phyloP scores from a whole-genome alignment of 2,888 invertebrate genomes.

The Phyllotreta cruciferae region DNA sequence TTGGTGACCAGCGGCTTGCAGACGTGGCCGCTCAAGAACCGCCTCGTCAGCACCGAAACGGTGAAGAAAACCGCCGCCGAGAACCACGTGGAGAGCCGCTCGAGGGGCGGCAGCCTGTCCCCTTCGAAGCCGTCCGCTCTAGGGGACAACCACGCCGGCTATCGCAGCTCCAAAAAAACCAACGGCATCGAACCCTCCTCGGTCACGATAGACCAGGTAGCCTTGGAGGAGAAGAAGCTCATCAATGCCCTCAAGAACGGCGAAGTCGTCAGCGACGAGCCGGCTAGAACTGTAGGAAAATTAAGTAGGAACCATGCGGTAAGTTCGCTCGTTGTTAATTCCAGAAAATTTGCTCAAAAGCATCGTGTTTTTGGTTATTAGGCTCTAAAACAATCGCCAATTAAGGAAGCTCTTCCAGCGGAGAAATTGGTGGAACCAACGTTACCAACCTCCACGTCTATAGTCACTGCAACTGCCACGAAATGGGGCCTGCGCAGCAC shows the following conservation, averaged over 20 bases:
- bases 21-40: conserved; percentile 70
- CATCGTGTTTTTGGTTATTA: conserved; percentile 19
- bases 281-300: conserved; percentile 33
- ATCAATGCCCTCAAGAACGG: conserved; percentile 82
- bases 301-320: conserved; percentile 27
- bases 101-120: neutral
- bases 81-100: conserved; percentile 32
- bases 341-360: neutral
- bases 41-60: conserved; percentile 60
- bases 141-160: conserved; percentile 17
- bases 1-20: conserved; percentile 59
- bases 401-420: conserved; percentile 17
- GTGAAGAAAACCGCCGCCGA: conserved; percentile 54
- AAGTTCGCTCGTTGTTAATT: neutral
- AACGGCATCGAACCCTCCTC: conserved; percentile 40
- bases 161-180: conserved; percentile 52
- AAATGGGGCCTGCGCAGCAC: conserved; percentile 57
- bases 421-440: conserved; percentile 27
- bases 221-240: conserved; percentile 81
- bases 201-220: conserved; percentile 63
- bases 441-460: conserved; percentile 10
- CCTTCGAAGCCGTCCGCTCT: conserved; percentile 1
- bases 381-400: conserved; percentile 19
- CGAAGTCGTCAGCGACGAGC: conserved; percentile 65
- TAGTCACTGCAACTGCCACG: conserved; percentile 42